Evolutionary conservation across 2,113 vertebrate genomes (phyloP).

Genomic region (Pseudorasbora parva): DNA sequence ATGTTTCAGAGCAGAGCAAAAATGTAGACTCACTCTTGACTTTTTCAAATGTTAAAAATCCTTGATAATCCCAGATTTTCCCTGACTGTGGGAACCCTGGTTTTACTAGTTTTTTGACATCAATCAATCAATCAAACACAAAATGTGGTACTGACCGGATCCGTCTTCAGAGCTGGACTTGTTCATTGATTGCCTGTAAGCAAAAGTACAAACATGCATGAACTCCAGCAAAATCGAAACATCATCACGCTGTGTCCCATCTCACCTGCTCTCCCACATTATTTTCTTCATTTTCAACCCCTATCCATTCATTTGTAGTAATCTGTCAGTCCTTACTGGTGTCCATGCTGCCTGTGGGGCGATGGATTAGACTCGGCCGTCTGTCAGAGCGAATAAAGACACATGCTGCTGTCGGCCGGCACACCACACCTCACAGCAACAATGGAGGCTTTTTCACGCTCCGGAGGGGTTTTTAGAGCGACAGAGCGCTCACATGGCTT

Average conservation of each 20-base stretch:
- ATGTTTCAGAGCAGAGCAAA: neutral
- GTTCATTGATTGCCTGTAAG: slow-evolving; percentile 86
- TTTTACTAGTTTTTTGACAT: neutral
- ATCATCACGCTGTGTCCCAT: no score
- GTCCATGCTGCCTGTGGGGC: slow-evolving; percentile 29
- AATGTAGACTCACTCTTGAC: neutral
- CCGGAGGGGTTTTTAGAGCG: slow-evolving; percentile 64
- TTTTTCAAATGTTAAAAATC: neutral
- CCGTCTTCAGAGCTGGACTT: slow-evolving; percentile 93
- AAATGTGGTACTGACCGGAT: slow-evolving; percentile 79
- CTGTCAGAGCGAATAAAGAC: slow-evolving; percentile 56
- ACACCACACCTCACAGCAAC: slow-evolving; percentile 66
- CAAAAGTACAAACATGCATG: slow-evolving; percentile 55
- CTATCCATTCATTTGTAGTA: slow-evolving; percentile 58
- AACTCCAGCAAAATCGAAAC: slow-evolving; percentile 10
- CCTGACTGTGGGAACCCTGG: neutral
- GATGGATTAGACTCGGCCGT: slow-evolving; percentile 48
- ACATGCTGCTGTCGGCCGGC: slow-evolving; percentile 60
- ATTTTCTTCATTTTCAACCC: slow-evolving; percentile 67
- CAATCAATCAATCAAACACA: neutral
- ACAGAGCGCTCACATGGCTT: slow-evolving; percentile 60
- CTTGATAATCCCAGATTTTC: neutral
- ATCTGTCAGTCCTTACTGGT: slow-evolving; percentile 49
- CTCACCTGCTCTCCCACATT: slow-evolving; percentile 69
- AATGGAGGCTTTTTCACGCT: slow-evolving; percentile 69